phyloP scores from a whole-genome alignment of 2,888 invertebrate species.

The Athalia rosae region DNA sequence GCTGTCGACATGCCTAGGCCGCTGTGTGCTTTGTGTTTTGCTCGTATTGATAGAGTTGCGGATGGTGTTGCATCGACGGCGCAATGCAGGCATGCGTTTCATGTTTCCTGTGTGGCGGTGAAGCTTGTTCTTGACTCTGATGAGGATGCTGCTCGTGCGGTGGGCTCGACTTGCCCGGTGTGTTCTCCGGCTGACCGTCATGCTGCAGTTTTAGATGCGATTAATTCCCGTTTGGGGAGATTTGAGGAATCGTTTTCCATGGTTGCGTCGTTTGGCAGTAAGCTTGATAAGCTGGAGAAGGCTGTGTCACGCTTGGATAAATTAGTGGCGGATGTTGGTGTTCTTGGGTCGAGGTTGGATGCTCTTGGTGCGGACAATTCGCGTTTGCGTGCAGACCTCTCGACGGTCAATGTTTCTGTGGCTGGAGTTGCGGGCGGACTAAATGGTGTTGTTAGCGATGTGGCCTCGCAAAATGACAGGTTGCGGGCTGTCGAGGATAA shows the following conservation, averaged over 20 bases:
- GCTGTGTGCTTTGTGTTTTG: slow-evolving; percentile 2
- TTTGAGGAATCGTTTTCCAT: too few relatives aligned
- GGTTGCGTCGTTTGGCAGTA: too few relatives aligned
- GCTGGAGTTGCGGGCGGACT: neutral
- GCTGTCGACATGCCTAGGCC: neutral
- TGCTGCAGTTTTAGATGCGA: too few relatives aligned
- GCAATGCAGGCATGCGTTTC: neutral
- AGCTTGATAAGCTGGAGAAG: neutral
- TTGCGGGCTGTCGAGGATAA: neutral
- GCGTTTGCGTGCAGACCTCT: neutral
- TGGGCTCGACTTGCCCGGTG: neutral
- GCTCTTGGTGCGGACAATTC: neutral
- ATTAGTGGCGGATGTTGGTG: neutral
- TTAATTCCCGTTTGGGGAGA: too few relatives aligned
- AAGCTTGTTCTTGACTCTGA: neutral
- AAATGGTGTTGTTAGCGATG: neutral
- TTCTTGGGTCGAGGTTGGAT: neutral
- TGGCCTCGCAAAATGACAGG: neutral
- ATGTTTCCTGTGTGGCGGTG: neutral
- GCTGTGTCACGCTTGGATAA: neutral
- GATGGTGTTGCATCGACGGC: neutral
- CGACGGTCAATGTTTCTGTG: neutral
- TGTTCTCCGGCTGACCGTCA: neutral
- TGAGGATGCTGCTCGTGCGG: neutral
- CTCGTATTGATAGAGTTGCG: neutral